Base-by-base conservation (phyloP, 2,797 vertebrate genomes). In the Crax fasciolata region DNA sequence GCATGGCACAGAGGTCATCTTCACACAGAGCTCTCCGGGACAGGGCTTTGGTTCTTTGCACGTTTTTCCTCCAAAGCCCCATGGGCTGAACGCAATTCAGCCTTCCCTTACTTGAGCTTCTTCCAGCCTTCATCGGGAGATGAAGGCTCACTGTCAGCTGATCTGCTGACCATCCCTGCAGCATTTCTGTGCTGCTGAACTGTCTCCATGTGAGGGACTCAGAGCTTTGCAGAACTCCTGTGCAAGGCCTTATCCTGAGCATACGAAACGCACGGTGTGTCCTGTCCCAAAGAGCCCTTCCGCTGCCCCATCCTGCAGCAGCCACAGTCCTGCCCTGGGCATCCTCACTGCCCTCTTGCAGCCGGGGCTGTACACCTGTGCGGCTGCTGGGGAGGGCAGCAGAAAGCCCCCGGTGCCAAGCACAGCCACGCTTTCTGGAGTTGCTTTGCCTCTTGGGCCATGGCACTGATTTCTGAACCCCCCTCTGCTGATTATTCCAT, bases 341-440 rank as follows among this genome's bases (percentile, higher is more conserved):
- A 35, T 5, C 27, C 3, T 14, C 0, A 10, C 11, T 55, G 7
- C 30, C 39, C 38, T 68, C 5, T 44, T 35, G 63, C 68, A 73
- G 43, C 55, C 18, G 13, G 8, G 20, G n/a, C 41, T 0, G 1
- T 1, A n/a, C 0, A 0, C 9, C 9, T 2, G 21, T 1, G 55
- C 3, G 49, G 23, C 16, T 65, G 1, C 0, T 0, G 0, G 28
- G 21, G 54, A 46, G 70, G 44, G 58, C 43, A 84, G 63, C 24
- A 67, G 8, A 1, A 3, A 61, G 12, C 32, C 62, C 49, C 14
- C 14, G 0, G 0, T 30, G 13, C n/a, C 41, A 59, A 91, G 80
- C 3, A 3, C 44, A 2, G 39, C 4, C 10, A 6, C 25, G 11
- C 71, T 72, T 38, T 87, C 89, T 51, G 82, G 28, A 84, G 58